phyloP scores from a whole-genome alignment of 2,113 vertebrate species.

The Peucedramus taeniatus region DNA sequence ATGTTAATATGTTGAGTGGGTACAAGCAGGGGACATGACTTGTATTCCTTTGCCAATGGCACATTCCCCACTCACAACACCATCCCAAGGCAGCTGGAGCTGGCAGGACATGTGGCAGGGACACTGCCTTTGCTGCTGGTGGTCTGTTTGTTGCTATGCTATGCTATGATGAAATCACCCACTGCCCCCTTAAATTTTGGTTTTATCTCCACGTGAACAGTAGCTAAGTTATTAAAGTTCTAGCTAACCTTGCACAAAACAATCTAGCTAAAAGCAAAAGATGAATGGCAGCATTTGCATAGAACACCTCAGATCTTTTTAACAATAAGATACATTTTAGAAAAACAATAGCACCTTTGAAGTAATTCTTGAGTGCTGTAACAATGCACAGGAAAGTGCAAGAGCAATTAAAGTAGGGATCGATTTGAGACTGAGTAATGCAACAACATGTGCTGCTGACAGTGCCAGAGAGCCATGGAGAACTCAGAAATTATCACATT shows the following conservation, averaged over 20 bases:
- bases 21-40: neutral
- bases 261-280: neutral
- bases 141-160: neutral
- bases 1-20: neutral
- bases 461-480: neutral
- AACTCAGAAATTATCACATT: neutral
- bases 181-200: neutral
- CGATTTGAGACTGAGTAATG: neutral
- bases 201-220: neutral
- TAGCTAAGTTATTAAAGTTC: neutral
- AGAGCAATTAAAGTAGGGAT: constrained; percentile 13
- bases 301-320: neutral
- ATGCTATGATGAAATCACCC: neutral
- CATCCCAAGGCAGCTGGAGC: neutral
- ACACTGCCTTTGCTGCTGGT: neutral
- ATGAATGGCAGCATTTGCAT: constrained; percentile 10
- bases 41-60: neutral
- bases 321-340: neutral
- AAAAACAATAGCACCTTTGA: constrained; percentile 36
- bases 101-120: neutral
- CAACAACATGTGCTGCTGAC: neutral
- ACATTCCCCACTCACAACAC: neutral
- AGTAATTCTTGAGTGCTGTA: neutral
- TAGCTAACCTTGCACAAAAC: neutral
- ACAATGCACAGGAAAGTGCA: neutral